Evolutionary conservation across 2,113 vertebrate species (phyloP), one percentile per base, ranked within the genome.

Genomic region (Brachirus orientalis): DNA sequence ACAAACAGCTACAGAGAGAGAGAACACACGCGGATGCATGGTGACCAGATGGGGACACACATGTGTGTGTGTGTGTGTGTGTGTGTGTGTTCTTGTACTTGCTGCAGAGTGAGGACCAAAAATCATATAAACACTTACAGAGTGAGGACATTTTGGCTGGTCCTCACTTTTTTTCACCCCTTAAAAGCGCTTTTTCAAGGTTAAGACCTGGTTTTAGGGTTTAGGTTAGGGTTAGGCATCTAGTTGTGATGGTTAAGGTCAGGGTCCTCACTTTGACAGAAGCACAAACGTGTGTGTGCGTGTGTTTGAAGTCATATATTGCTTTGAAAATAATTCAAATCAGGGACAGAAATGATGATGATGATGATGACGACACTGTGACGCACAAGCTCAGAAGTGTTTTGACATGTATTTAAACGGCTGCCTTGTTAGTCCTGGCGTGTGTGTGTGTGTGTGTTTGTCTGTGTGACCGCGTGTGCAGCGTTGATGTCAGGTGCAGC

Each of bases 21-120:
- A 64, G 57, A 69, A 70, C 22, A 11, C 63, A 82, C 82, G 45
- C 68, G 69, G 76, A 62, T 68, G 84, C 82, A 84, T 82, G 84
- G 86, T 75, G 88, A 87, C 80, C 88, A 88, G 79, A 88, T 89
- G 88, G 83, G 86, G 81, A 88, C 86, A 87, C 78, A 60, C 71
- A 48, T 63, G 47, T 69, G 66, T 72, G 54, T 54, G 50, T 44
- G 59, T 70, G 73, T 56, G 51, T 56, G 67, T 40, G 62, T 68
- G 63, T 69, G 33, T 82, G 82, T 44, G 72, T 70, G 62, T 72
- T 47, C 57, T 41, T 69, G 65, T 72, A 57, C 53, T n/a, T n/a
- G n/a, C n/a, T n/a, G n/a, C n/a, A n/a, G n/a, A n/a, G n/a, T n/a
- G n/a, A n/a, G n/a, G n/a, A n/a, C n/a, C n/a, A n/a, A n/a, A n/a